Evolutionary conservation across 23 tunicate genomes (phyloP), one percentile per base, ranked within the genome.

Genomic region (Aplidium turbinatum): DNA sequence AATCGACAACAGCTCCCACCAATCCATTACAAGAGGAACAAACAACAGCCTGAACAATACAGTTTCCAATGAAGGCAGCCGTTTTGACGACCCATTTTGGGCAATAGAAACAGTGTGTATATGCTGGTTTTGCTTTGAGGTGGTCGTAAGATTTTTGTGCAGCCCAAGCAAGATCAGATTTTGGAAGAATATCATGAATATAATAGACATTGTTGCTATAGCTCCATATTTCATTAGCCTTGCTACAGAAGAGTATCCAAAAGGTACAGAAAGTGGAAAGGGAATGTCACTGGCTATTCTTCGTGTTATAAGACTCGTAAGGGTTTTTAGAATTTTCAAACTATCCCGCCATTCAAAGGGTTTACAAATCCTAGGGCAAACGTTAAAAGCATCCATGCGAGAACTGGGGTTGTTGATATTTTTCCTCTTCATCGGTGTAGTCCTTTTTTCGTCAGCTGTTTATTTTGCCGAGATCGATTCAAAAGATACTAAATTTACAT

Each of bases 281-380:
- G 95, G 92, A 31, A 95, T 89, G 99, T 95, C 99, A 0, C 86
- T 95, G 29, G 99, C 99, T 31, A 95, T 95, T 57, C 68, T 95
- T 64, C 73, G 99, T 5, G 99, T 95, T 6, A 91, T 95, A 33
- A 65, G 99, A 33, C 87, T 95, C 0, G 99, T 95, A 31, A 67
- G 99, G 22, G 99, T 95, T 35, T 95, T 95, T 67, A 83, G 99
- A 11, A 95, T 95, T 52, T 89, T 95, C 58, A 95, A 95, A 55
- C 80, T 95, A 2, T 84, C 93, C 6, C 69, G 99, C 0, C 99
- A 95, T 69, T 95, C 99, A n/a, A 95, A 95, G 62, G 99, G 99
- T 38, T 56, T 95, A 29, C 99, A 95, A 66, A 95, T 95, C 47
- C 76, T 95, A 6, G 99, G 97, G 1, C 99, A 89, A 68, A 95